Evolutionary conservation across 2,113 vertebrate species (phyloP), one percentile per base, ranked within the genome.

Genomic region (Paralichthys olivaceus): DNA sequence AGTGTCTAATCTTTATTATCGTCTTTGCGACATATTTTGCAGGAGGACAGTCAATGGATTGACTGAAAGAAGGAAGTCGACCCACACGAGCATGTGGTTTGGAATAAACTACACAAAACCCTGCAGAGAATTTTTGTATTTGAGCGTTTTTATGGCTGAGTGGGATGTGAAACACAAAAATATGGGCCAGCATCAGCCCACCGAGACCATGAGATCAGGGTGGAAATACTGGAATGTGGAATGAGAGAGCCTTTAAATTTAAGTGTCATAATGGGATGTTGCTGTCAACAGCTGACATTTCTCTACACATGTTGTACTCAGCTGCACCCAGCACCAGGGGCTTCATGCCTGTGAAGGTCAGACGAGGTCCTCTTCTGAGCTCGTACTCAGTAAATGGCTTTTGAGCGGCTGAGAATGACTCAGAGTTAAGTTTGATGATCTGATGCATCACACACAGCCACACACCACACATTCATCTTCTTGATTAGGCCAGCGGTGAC

Each of bases 21-120:
- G 17, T 77, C 79, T 43, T 22, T 15, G n/a, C 37, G 34, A 53
- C 37, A 49, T 14, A 69, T 80, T 75, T 86, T n/a, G 61, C 64
- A 67, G 0, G 15, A 4, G 40, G 25, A 84, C 71, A 65, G 56
- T 77, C 7, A 28, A 22, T 26, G 66, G 54, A 81, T 71, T 77
- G 76, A 86, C 25, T 45, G 22, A 80, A 13, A 23, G 49, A 32
- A 1, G 49, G 69, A 85, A 34, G 62, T 66, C 28, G 43, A 64
- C 80, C 76, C 74, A 83, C 88, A 29, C 0, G 19, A 85, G 64
- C 60, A 67, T 62, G 80, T 56, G 49, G 59, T 63, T 84, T 65
- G 56, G 60, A 67, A 40, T 54, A 49, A 75, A 40, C 32, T 20
- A 19, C 20, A 65, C 32, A 40, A 37, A 67, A 22, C n/a, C 20